Evolutionary conservation across 1,140 invertebrate genomes (phyloP).

Genomic region (Aphelenchoides avenae): DNA sequence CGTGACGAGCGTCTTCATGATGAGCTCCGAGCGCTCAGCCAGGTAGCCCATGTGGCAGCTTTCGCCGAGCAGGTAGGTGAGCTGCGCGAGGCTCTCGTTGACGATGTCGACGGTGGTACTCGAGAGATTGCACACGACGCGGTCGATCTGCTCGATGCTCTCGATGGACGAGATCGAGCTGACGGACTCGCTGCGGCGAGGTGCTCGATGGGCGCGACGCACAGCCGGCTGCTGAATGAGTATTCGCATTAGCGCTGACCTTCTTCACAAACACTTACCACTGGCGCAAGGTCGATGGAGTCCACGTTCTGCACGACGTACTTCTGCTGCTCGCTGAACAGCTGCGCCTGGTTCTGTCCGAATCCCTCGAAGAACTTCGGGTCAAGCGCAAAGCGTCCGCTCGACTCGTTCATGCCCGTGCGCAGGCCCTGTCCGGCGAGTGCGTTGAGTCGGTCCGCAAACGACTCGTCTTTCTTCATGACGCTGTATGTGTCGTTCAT

Average conservation of each 20-base stretch:
- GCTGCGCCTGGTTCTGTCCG: too few species aligned
- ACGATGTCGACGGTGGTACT: slow-evolving; percentile 29
- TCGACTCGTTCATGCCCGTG: too few species aligned
- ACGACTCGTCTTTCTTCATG: too few species aligned
- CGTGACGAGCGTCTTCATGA: slow-evolving; percentile 29
- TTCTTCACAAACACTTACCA: slow-evolving; percentile 24
- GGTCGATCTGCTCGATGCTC: slow-evolving; percentile 29
- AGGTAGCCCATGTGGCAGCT: slow-evolving; percentile 17
- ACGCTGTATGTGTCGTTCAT: too few species aligned
- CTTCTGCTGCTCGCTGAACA: too few species aligned
- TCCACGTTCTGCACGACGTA: too few species aligned
- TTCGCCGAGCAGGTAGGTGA: slow-evolving; percentile 19
- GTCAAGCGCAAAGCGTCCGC: too few species aligned
- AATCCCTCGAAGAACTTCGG: too few species aligned
- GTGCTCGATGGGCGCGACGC: slow-evolving; percentile 6
- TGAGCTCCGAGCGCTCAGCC: slow-evolving; percentile 22
- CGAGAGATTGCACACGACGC: slow-evolving; percentile 30
- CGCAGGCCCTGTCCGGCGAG: too few species aligned
- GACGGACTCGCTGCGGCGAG: slow-evolving; percentile 29
- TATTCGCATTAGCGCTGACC: too few species aligned
- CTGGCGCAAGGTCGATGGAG: slow-evolving; percentile 20
- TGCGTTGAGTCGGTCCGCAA: too few species aligned
- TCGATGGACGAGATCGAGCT: slow-evolving; percentile 30
- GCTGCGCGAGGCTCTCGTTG: slow-evolving; percentile 28
- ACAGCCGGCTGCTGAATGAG: slow-evolving; percentile 29